phyloP scores from a whole-genome alignment of 23 tunicate genomes.

The Aplidium turbinatum region DNA sequence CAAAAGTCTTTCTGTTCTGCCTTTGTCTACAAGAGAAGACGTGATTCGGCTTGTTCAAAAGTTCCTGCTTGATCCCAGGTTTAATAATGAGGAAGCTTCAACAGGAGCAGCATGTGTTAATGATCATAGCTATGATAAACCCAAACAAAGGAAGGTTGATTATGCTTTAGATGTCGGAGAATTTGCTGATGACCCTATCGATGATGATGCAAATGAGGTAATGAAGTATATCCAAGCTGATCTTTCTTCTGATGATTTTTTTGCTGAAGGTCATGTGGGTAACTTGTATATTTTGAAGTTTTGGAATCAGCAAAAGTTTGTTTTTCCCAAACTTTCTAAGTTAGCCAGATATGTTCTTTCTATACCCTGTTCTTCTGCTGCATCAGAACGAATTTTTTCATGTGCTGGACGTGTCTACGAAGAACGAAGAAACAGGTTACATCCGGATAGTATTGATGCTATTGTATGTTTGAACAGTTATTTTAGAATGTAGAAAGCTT shows the following conservation, averaged over 20 bases:
- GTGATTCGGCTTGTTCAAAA: background rate
- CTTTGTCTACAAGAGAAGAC: background rate
- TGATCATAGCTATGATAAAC: slow-evolving; percentile 4
- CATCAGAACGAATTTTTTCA: too few relatives aligned
- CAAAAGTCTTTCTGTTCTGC: slow-evolving; percentile 18
- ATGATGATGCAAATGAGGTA: background rate
- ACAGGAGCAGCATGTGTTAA: background rate
- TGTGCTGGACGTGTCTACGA: too few relatives aligned
- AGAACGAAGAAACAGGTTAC: too few relatives aligned
- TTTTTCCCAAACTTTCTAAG: slow-evolving; percentile 12
- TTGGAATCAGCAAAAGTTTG: slow-evolving; percentile 12
- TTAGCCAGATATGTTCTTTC: too few relatives aligned
- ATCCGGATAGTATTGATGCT: too few relatives aligned
- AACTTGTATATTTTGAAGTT: slow-evolving; percentile 14
- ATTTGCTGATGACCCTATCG: slow-evolving; percentile 2
- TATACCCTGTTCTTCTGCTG: too few relatives aligned
- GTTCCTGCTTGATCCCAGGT: background rate
- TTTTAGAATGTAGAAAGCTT: too few relatives aligned
- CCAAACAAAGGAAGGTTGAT: slow-evolving; percentile 7
- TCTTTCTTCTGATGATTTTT: slow-evolving; percentile 16
- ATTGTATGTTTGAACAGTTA: too few relatives aligned
- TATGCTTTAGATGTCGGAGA: slow-evolving; percentile 11
- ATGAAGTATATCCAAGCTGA: slow-evolving; percentile 2
- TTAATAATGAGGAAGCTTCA: background rate
- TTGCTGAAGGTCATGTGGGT: background rate